Evolutionary conservation across 2,888 invertebrate genomes (phyloP).

Genomic region (Achlya flavicornis): DNA sequence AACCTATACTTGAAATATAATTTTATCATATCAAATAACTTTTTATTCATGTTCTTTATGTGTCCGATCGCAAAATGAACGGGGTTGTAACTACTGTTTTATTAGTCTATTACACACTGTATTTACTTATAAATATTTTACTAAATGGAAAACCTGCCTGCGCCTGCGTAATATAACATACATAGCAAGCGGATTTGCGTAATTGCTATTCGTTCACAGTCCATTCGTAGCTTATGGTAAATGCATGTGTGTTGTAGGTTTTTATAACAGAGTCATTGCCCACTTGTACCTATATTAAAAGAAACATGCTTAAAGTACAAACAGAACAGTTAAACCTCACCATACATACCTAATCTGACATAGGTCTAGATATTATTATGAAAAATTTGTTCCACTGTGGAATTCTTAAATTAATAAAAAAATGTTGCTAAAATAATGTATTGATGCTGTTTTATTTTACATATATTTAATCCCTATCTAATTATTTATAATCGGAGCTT

Average conservation of each 20-base stretch:
- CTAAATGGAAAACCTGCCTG: not conserved
- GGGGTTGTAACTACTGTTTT: not conserved
- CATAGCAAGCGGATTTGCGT: not conserved
- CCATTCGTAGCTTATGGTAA: not conserved
- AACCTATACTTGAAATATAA: not conserved
- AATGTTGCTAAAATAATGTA: conserved; percentile 81
- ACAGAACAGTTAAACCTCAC: conserved; percentile 53
- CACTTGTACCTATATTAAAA: conserved; percentile 64
- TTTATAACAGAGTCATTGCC: conserved; percentile 48
- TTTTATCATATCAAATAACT: no score
- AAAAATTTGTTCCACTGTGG: conserved; percentile 81
- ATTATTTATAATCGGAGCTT: not conserved
- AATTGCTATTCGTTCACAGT: not conserved
- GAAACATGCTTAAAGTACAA: conserved; percentile 39
- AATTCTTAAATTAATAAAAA: conserved; percentile 84
- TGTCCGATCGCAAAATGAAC: not conserved
- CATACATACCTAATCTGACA: conserved; percentile 70
- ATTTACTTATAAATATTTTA: not conserved
- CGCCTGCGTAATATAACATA: not conserved
- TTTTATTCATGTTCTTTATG: not conserved
- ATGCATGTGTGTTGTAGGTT: not conserved
- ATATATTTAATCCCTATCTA: not conserved
- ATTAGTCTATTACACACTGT: not conserved
- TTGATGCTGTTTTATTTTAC: conserved; percentile 60
- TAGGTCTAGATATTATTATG: conserved; percentile 75